phyloP scores from a whole-genome alignment of 2,113 vertebrate genomes.

The Oceanites oceanicus region DNA sequence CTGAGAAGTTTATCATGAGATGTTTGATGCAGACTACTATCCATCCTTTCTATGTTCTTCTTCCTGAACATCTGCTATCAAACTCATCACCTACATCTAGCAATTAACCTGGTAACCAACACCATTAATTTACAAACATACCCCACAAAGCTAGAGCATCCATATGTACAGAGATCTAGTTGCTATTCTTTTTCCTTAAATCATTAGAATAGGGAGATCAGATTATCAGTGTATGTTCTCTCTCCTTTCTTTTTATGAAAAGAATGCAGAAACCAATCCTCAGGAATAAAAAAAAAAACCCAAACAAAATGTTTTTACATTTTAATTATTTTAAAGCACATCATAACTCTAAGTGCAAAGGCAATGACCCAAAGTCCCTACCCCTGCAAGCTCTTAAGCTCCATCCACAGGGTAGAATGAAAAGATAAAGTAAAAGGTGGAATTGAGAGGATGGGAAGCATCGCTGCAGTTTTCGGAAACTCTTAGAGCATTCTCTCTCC shows the following conservation, averaged over 20 bases:
- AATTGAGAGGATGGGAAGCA: background rate
- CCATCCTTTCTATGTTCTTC: background rate
- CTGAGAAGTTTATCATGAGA: background rate
- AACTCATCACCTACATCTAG: background rate
- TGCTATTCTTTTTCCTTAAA: background rate
- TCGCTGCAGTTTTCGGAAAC: background rate
- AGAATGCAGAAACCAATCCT: background rate
- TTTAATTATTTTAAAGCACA: background rate
- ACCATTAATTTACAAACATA: background rate
- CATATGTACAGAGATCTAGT: background rate
- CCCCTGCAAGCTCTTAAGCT: background rate
- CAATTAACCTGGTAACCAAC: background rate
- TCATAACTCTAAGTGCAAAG: background rate
- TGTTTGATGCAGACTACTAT: background rate
- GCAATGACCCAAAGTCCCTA: background rate
- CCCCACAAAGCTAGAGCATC: background rate
- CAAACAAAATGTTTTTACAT: background rate
- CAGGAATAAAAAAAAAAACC: background rate
- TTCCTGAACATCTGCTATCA: background rate
- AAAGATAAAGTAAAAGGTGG: background rate
- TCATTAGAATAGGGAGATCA: background rate
- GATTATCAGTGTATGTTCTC: background rate
- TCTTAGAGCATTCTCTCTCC: background rate
- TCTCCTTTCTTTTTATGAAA: background rate
- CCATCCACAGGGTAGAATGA: background rate